A percentile compares a stretch with the other conserved stretches of the same genome.
These are phyloP conservation scores for Ctenopoma multispine DNA, from an alignment of 2,797 vertebrate genomes.

Conservation along the genomic window DNA sequence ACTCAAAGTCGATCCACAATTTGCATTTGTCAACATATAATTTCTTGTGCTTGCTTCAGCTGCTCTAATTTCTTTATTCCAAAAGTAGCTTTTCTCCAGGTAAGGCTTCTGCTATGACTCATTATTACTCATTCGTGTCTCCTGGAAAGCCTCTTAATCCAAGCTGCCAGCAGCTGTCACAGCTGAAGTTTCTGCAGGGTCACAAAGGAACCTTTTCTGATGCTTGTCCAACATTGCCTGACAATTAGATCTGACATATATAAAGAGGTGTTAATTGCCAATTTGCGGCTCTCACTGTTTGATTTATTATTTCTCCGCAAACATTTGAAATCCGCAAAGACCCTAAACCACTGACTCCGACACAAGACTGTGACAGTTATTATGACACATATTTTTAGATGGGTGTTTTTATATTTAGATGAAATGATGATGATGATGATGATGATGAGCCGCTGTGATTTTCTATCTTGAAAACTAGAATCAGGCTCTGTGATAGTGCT, in stretches of 20 bases:
- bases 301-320: constrained; percentile 25
- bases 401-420: no score
- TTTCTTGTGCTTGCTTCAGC: constrained; percentile 6
- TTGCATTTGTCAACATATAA: constrained; percentile 6
- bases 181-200: constrained; percentile 31
- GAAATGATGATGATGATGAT: no score
- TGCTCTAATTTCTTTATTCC: constrained; percentile 13
- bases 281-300: constrained; percentile 26
- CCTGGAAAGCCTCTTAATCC: constrained; percentile 49
- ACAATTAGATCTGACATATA: constrained; percentile 45
- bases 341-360: constrained; percentile 16
- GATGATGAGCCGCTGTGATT: no score
- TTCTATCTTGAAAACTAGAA: no score
- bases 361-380: neutral
- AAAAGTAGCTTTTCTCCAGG: constrained; percentile 54
- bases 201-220: constrained; percentile 28
- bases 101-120: constrained; percentile 46
- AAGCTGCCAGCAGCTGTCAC: constrained; percentile 42
- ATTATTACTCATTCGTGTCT: constrained; percentile 41
- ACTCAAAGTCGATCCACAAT: constrained; percentile 25
- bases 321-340: constrained; percentile 25
- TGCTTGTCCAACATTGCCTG: constrained; percentile 34
- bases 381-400: no score
- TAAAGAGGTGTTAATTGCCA: constrained; percentile 47
- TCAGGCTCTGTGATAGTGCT: neutral